These are phyloP conservation scores for Stegodyphus dumicola DNA, from an alignment of 1,140 invertebrate genomes.

Conservation along the genomic window DNA sequence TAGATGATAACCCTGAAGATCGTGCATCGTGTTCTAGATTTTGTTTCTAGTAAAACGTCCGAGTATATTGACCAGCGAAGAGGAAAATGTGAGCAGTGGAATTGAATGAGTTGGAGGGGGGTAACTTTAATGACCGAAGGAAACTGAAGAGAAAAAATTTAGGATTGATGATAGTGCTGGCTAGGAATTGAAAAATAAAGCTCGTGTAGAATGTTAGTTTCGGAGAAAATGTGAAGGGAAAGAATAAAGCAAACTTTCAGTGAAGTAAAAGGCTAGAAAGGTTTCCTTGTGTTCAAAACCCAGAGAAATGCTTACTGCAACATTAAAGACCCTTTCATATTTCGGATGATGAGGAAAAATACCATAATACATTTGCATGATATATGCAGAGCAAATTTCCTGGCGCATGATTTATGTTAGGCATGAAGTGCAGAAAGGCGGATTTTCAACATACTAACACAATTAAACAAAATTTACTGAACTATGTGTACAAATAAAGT, in stretches of 20 bases:
- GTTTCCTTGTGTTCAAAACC: too few species aligned
- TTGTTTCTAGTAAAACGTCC: conserved; percentile 51
- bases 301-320: too few species aligned
- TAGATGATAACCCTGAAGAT: conserved; percentile 47
- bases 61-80: conserved; percentile 42
- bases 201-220: conserved; percentile 31
- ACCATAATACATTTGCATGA: too few species aligned
- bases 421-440: too few species aligned
- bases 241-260: not conserved
- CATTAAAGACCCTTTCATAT: too few species aligned
- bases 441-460: too few species aligned
- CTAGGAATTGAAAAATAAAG: conserved; percentile 46
- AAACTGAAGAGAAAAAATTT: conserved; percentile 12
- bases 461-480: too few species aligned
- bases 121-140: conserved; percentile 56
- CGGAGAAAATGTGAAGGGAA: conserved; percentile 3
- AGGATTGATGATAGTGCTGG: conserved; percentile 37
- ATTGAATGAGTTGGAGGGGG: not conserved
- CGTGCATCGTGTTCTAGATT: conserved; percentile 53
- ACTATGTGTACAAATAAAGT: too few species aligned
- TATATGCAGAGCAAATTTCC: too few species aligned
- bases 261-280: too few species aligned
- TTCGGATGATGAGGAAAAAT: too few species aligned
- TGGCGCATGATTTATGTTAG: too few species aligned
- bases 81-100: conserved; percentile 47